Evolutionary conservation across 2,888 invertebrate genomes (phyloP).

Genomic region (Copidosoma aretas): DNA sequence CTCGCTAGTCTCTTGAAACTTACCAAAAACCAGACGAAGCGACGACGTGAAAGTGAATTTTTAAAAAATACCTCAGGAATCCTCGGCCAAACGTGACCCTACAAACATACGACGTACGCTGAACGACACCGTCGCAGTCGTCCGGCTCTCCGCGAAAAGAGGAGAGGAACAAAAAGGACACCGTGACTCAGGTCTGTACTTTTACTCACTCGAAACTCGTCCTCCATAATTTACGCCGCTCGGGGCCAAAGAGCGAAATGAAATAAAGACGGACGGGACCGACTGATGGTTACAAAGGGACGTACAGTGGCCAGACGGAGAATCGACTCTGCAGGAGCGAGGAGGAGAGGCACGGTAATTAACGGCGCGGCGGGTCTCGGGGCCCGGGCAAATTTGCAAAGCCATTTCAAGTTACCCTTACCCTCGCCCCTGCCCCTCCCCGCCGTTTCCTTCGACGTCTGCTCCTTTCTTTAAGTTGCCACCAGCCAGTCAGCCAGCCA

Average conservation of each 20-base stretch:
- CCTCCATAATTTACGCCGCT: background rate
- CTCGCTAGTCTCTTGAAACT: too few species aligned
- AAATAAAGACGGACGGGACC: background rate
- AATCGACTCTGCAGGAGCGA: background rate
- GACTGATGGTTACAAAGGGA: constrained; percentile 13
- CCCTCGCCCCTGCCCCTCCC: background rate
- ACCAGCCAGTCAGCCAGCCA: constrained; percentile 42
- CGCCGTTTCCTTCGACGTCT: constrained; percentile 6
- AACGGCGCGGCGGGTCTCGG: constrained; percentile 51
- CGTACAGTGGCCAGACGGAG: constrained; percentile 20
- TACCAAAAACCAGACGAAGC: background rate
- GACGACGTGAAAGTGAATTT: background rate
- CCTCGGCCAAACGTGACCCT: too few species aligned
- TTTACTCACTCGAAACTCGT: too few species aligned
- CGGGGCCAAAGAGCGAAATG: background rate
- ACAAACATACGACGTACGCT: too few species aligned
- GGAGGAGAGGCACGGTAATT: constrained; percentile 50
- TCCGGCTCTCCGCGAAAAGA: background rate
- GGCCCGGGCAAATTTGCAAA: constrained; percentile 59
- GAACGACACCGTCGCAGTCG: background rate
- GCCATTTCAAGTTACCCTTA: constrained; percentile 57
- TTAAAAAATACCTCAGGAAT: background rate
- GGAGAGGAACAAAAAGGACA: background rate
- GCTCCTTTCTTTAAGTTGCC: constrained; percentile 46
- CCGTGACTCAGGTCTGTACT: background rate